phyloP scores from a whole-genome alignment of 2,888 invertebrate species.

The Nomada fucata region DNA sequence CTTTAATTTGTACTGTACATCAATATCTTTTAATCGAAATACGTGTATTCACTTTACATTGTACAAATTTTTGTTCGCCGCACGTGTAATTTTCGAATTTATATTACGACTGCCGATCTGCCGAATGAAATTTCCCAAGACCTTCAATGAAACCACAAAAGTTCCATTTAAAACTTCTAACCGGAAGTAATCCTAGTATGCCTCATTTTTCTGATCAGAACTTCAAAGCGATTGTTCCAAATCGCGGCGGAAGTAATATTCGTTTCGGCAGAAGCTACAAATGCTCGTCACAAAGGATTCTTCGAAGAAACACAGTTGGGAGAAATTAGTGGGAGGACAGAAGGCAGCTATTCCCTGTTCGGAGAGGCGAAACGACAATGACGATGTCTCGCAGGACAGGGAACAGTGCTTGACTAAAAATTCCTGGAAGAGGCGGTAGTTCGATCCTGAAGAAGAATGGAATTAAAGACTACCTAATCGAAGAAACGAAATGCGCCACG shows the following conservation, averaged over 20 bases:
- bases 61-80: no score
- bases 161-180: not conserved
- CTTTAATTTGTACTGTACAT: no score
- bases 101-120: no score
- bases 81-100: no score
- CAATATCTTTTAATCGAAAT: no score
- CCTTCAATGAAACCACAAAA: not conserved
- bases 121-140: no score
- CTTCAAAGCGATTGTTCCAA: constrained; percentile 34
- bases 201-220: constrained; percentile 11
- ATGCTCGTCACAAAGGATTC: constrained; percentile 14
- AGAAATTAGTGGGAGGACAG: constrained; percentile 30
- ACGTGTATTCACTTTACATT: no score
- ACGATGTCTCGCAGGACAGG: constrained; percentile 17
- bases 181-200: not conserved
- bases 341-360: constrained; percentile 1
- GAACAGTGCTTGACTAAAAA: constrained; percentile 46
- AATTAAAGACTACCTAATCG: constrained; percentile 55
- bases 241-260: constrained; percentile 40
- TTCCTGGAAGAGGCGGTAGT: constrained; percentile 5
- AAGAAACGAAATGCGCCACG: constrained; percentile 42
- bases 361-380: constrained; percentile 37
- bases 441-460: constrained; percentile 38
- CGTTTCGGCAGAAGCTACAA: constrained; percentile 11
- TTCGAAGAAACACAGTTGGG: constrained; percentile 24